Evolutionary conservation across 2,797 vertebrate species (phyloP).

Genomic region (Xiphorhynchus erythropygius): DNA sequence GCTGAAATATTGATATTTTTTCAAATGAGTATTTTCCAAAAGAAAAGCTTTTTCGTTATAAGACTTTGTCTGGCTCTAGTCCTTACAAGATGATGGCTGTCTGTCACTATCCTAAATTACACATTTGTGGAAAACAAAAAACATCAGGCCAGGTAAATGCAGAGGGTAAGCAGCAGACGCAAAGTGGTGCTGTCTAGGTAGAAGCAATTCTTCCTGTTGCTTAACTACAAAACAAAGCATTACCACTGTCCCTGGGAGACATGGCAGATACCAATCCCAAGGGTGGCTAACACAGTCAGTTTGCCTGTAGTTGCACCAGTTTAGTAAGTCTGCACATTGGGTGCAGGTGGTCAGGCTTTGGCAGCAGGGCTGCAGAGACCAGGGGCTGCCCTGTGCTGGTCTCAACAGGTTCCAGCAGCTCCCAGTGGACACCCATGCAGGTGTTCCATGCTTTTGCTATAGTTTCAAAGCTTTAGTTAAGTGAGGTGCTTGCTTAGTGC

Average conservation of each 20-base stretch:
- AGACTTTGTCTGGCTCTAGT: neutral
- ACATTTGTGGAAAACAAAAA: neutral
- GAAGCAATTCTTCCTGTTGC: neutral
- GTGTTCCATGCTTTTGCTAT: neutral
- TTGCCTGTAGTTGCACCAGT: neutral
- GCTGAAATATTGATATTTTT: neutral
- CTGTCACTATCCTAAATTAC: neutral
- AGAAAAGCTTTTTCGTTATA: neutral
- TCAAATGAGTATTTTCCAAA: neutral
- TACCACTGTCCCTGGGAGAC: neutral
- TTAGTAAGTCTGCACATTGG: rapidly evolving
- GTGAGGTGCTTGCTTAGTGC: neutral
- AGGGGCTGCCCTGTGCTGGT: neutral
- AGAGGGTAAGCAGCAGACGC: neutral
- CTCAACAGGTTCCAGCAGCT: rapidly evolving
- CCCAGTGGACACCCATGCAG: neutral
- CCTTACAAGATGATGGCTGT: neutral
- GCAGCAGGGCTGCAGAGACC: rapidly evolving
- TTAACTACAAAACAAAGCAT: neutral
- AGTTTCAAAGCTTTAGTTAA: neutral
- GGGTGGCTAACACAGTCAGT: neutral
- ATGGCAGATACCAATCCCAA: neutral
- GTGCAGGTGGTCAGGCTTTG: neutral
- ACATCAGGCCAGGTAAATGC: neutral
- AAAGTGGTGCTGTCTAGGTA: neutral